Percentiles rank a stretch among this genome's conserved stretches.
Evolutionary conservation across 2,797 vertebrate genomes (phyloP).

Genomic region (Synanceia verrucosa): DNA sequence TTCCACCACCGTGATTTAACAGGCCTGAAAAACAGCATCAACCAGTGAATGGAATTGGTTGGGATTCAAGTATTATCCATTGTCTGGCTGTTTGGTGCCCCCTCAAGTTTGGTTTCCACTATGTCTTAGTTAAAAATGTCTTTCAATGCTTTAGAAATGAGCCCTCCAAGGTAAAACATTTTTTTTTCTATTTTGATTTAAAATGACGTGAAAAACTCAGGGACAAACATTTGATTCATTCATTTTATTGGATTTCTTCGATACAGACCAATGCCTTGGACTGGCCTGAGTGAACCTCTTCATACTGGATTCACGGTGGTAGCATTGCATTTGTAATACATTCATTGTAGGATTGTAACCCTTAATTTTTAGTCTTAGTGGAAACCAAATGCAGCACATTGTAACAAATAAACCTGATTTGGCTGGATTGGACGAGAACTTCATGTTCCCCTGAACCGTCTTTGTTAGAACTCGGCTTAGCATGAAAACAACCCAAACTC

Average conservation of each 20-base stretch:
- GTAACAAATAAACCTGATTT: background rate
- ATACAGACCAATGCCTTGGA: background rate
- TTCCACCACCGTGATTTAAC: conserved; percentile 15
- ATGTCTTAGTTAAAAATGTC: background rate
- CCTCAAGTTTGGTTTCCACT: background rate
- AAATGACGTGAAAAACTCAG: background rate
- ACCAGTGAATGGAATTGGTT: conserved; percentile 14
- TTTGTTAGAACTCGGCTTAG: too few relatives aligned
- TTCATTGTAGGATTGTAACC: background rate
- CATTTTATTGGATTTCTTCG: background rate
- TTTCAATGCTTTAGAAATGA: background rate
- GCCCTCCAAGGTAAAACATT: background rate
- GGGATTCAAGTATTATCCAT: conserved; percentile 13
- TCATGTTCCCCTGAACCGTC: background rate
- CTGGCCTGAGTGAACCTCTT: background rate
- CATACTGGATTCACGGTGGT: background rate
- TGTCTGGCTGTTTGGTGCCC: background rate
- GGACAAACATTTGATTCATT: background rate
- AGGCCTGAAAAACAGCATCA: conserved; percentile 14
- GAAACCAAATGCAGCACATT: background rate
- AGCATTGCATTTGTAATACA: background rate
- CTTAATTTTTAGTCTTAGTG: background rate
- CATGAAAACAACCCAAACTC: too few relatives aligned
- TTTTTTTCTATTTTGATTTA: background rate
- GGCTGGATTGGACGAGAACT: background rate